Evolutionary conservation across 2,888 invertebrate genomes (phyloP).

Genomic region (Tipula vernalis): DNA sequence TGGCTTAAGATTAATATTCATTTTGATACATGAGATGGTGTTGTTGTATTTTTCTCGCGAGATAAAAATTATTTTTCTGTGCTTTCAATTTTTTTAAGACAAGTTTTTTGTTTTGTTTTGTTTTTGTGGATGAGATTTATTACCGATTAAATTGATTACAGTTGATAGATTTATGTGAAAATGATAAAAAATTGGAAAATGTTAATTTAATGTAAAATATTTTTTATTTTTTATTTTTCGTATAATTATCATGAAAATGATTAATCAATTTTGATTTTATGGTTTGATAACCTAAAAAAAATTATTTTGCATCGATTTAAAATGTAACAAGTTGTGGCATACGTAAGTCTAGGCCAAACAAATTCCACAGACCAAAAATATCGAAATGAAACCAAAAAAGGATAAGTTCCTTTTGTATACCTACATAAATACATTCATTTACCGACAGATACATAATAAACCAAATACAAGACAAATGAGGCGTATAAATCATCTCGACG

Average conservation of each 20-base stretch:
- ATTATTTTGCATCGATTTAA: background rate
- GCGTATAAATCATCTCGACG: background rate
- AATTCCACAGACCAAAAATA: background rate
- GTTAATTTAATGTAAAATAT: background rate
- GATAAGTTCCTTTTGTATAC: background rate
- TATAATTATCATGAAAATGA: background rate
- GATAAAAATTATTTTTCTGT: background rate
- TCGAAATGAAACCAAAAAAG: background rate
- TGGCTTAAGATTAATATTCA: background rate
- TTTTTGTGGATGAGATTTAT: background rate
- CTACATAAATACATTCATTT: background rate
- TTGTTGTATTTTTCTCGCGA: background rate
- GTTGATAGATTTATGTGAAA: background rate
- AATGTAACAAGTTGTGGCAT: background rate
- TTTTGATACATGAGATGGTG: background rate
- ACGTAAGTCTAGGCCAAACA: no score
- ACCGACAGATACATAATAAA: background rate
- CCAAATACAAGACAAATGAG: background rate
- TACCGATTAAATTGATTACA: background rate
- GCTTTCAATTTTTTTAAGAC: background rate
- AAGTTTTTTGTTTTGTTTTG: background rate
- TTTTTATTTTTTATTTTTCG: no score
- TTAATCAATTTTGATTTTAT: background rate
- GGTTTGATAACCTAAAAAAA: background rate
- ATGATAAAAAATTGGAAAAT: slow-evolving; percentile 4